Percentiles rank a stretch among this genome's conserved stretches.
Conservation (phyloP, 2,113 vertebrate genomes). For the Bos taurus region DNA sequence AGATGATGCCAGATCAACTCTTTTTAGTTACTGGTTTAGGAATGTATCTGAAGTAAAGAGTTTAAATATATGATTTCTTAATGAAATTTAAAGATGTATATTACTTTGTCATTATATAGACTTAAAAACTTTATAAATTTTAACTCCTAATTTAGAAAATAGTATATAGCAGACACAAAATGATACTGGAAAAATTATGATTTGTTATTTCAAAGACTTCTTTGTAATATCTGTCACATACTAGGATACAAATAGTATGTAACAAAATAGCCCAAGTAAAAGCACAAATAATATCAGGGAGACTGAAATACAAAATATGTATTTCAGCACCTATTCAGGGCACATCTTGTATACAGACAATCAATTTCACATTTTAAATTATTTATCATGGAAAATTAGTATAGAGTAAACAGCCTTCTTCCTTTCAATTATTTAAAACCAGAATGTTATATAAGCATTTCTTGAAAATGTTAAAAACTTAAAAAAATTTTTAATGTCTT, state of each 20-base stretch:
- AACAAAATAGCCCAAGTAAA: neutral
- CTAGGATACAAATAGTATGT: neutral
- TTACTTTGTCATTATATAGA: neutral
- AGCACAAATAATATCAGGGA: neutral
- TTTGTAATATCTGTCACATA: neutral
- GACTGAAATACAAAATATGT: neutral
- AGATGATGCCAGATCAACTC: neutral
- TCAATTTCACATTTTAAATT: neutral
- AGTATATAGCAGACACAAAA: neutral
- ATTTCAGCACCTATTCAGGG: neutral
- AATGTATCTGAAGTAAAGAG: neutral
- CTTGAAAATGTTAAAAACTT: neutral
- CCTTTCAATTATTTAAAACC: neutral
- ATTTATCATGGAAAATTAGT: neutral
- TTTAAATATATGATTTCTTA: neutral
- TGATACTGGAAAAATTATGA: neutral
- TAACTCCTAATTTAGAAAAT: neutral
- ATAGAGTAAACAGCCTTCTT: neutral
- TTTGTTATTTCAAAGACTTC: neutral
- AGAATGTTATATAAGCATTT: neutral
- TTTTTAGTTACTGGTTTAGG: neutral
- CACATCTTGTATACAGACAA: neutral
- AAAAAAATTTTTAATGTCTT: neutral
- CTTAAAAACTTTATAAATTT: neutral
- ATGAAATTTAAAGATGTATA: neutral